Conservation (phyloP, 2,888 invertebrate genomes). For the Rhagonycha fulva region DNA sequence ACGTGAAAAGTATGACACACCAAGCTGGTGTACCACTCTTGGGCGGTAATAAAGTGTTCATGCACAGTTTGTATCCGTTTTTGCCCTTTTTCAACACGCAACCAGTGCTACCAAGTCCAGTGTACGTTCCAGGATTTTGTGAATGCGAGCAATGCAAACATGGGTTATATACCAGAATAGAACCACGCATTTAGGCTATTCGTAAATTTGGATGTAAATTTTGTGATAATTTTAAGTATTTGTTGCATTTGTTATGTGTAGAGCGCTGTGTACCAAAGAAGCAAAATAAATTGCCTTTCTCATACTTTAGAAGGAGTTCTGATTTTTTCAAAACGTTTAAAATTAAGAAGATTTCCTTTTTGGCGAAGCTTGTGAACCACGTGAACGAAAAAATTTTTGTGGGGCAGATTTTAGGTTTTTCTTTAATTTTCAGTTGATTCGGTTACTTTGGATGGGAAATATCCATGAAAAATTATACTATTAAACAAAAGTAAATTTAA, state of each 20-base stretch:
- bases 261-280: background rate
- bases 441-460: no score
- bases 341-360: no score
- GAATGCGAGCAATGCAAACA: conserved; percentile 55
- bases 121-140: conserved; percentile 55
- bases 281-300: background rate
- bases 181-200: conserved; percentile 38
- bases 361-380: no score
- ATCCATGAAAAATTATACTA: no score
- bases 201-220: background rate
- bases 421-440: no score
- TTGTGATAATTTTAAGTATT: background rate
- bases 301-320: background rate
- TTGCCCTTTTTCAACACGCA: conserved; percentile 53
- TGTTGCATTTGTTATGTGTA: background rate
- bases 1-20: conserved; percentile 35
- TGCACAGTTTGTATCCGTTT: conserved; percentile 55
- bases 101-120: conserved; percentile 52
- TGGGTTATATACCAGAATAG: conserved; percentile 45
- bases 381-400: no score
- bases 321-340: background rate
- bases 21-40: conserved; percentile 47
- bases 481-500: no score
- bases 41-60: conserved; percentile 51
- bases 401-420: no score